These are phyloP conservation scores for Caenorhabditis briggsae DNA, from an alignment of 1,140 invertebrate species.

Conservation along the genomic window DNA sequence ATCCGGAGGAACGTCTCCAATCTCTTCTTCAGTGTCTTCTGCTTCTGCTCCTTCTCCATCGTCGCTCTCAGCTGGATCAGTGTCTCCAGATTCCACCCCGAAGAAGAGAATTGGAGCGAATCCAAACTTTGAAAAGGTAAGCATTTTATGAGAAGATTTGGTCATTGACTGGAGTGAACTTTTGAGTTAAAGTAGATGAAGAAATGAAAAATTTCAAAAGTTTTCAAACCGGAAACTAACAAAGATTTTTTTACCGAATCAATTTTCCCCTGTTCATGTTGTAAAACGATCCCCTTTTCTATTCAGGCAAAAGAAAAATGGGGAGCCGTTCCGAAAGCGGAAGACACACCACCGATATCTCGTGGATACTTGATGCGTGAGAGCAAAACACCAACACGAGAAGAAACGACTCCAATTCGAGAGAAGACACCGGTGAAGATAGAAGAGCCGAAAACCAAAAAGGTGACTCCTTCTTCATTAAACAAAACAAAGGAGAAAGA, in stretches of 20 bases:
- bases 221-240: no score
- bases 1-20: constrained; percentile 27
- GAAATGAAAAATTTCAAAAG: no score
- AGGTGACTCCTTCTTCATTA: constrained; percentile 36
- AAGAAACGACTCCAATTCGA: constrained; percentile 23
- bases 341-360: constrained; percentile 16
- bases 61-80: constrained; percentile 45
- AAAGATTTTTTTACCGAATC: no score
- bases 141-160: background rate
- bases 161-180: no score
- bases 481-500: constrained; percentile 50
- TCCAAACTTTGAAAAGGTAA: constrained; percentile 57
- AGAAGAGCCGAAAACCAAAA: constrained; percentile 39
- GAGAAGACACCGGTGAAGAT: constrained; percentile 43
- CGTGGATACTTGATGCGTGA: constrained; percentile 48
- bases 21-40: constrained; percentile 61
- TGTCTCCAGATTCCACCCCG: constrained; percentile 42
- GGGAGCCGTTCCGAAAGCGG: constrained; percentile 12
- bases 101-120: constrained; percentile 29
- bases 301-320: constrained; percentile 60
- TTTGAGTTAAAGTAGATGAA: no score
- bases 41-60: constrained; percentile 58
- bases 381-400: constrained; percentile 38
- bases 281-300: background rate
- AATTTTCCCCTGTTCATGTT: no score